Percentiles rank a stretch among this genome's conserved stretches.
Conservation (phyloP, 2,888 invertebrate genomes). For the Halocaridina rubra region DNA sequence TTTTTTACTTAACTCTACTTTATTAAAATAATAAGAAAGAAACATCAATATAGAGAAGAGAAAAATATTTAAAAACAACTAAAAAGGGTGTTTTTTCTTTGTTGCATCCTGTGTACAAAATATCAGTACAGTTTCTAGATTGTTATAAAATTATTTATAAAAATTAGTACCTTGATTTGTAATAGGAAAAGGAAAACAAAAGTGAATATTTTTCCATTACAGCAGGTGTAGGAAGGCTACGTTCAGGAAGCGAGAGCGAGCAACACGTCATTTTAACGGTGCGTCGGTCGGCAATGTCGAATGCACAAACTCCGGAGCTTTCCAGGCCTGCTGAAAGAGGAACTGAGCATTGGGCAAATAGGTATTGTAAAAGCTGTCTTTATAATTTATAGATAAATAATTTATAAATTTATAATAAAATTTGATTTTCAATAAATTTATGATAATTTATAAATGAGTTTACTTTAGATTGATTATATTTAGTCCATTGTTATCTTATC, state of each 20-base stretch:
- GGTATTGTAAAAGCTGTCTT: not conserved
- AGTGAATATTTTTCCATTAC: no score
- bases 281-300: constrained; percentile 41
- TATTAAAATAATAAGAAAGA: not conserved
- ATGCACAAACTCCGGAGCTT: constrained; percentile 44
- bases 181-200: no score
- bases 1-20: not conserved
- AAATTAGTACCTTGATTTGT: no score
- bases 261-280: constrained; percentile 50
- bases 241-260: constrained; percentile 53
- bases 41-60: no score
- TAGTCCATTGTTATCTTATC: not conserved
- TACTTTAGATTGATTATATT: not conserved
- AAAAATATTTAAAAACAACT: no score
- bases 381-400: not conserved
- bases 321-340: constrained; percentile 36
- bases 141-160: no score
- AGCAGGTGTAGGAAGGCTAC: constrained; percentile 40
- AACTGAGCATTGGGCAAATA: constrained; percentile 44
- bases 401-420: not conserved
- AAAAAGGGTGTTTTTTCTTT: no score
- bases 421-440: no score
- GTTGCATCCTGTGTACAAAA: no score
- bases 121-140: no score
- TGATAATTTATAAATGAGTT: not conserved